Conservation (phyloP, 2,797 vertebrate genomes). For the Cacajao melanocephalus region DNA sequence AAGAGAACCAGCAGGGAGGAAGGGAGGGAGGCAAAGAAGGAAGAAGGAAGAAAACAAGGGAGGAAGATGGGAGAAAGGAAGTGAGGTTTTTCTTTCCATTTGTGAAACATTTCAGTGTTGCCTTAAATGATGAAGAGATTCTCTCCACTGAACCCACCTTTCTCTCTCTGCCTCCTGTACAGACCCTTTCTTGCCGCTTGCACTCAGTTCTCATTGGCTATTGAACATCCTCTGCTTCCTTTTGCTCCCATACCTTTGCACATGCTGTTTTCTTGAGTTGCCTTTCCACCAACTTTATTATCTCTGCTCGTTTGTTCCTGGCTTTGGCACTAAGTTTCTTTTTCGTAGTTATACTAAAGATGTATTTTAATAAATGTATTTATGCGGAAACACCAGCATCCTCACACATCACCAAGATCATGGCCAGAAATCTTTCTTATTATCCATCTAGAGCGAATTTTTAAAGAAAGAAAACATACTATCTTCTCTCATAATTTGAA, state of each 20-base stretch:
- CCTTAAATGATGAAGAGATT: not conserved
- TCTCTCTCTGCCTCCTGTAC: not conserved
- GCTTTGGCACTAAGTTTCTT: not conserved
- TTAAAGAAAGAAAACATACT: not conserved
- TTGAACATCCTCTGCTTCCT: not conserved
- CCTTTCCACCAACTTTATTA: not conserved
- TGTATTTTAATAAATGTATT: not conserved
- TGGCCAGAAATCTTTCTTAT: not conserved
- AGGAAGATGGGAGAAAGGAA: not conserved
- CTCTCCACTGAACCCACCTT: rapidly evolving
- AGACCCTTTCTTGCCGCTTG: not conserved
- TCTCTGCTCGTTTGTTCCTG: not conserved
- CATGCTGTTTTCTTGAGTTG: not conserved
- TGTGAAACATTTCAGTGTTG: not conserved
- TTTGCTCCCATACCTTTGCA: not conserved
- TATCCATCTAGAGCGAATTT: not conserved
- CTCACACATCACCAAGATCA: not conserved
- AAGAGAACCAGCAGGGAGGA: not conserved
- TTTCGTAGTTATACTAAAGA: not conserved
- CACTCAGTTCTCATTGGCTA: rapidly evolving
- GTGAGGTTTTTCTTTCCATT: not conserved
- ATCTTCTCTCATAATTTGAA: not conserved
- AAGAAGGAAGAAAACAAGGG: not conserved
- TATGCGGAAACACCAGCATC: not conserved
- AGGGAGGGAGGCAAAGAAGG: not conserved